phyloP scores from a whole-genome alignment of 1,140 invertebrate species.

The Vollenhovia emeryi region DNA sequence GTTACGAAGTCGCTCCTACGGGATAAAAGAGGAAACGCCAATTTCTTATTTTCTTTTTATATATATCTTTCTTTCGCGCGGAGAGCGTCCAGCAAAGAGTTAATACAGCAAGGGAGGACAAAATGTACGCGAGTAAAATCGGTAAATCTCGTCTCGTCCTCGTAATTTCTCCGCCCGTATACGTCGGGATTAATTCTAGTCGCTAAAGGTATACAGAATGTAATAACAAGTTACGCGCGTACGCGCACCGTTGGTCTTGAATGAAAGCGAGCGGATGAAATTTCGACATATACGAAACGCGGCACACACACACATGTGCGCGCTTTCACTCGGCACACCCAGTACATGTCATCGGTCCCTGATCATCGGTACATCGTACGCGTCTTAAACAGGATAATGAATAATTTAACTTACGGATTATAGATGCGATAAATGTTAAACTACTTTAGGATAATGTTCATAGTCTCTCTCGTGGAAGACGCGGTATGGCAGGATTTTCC shows the following conservation, averaged over 20 bases:
- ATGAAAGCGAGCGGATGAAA: constrained; percentile 5
- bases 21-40: not conserved
- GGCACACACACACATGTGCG: not conserved
- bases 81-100: not conserved
- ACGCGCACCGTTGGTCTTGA: not conserved
- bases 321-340: not conserved
- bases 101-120: not conserved
- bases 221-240: constrained; percentile 13
- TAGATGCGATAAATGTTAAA: constrained; percentile 74
- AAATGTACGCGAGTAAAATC: not conserved
- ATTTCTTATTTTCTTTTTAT: not conserved
- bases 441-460: constrained; percentile 71
- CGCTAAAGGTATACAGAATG: constrained; percentile 47
- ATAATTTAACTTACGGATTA: constrained; percentile 76
- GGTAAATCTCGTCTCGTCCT: constrained; percentile 24
- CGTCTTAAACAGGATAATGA: constrained; percentile 49
- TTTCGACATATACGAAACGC: not conserved
- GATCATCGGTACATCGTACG: constrained; percentile 12
- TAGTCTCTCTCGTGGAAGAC: constrained; percentile 80
- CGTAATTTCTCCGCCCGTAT: constrained; percentile 23
- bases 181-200: not conserved
- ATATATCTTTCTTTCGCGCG: not conserved
- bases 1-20: not conserved
- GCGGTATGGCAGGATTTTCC: constrained; percentile 80
- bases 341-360: not conserved